Evolutionary conservation across 2,888 invertebrate genomes (phyloP).

Genomic region (Nycteola revayana): DNA sequence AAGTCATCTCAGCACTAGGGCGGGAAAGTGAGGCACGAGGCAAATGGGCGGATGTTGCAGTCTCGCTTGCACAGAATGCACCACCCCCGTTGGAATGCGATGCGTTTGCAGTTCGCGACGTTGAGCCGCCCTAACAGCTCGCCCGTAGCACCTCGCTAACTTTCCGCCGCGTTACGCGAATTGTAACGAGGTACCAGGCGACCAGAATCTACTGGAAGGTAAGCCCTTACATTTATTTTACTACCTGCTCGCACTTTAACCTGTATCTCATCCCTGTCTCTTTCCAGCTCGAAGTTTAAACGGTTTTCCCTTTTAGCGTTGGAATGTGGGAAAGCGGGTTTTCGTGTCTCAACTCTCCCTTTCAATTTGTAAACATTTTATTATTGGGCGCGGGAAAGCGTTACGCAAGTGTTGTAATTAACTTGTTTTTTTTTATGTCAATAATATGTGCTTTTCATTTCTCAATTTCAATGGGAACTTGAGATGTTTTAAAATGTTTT

Average conservation of each 20-base stretch:
- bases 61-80: slow-evolving; percentile 79
- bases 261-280: slow-evolving; percentile 47
- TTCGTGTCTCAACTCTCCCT: slow-evolving; percentile 77
- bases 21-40: slow-evolving; percentile 79
- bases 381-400: slow-evolving; percentile 42
- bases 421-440: no score
- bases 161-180: slow-evolving; percentile 64
- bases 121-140: slow-evolving; percentile 62
- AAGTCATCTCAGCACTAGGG: slow-evolving; percentile 66
- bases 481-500: not conserved
- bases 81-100: slow-evolving; percentile 67
- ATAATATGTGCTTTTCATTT: no score
- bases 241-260: slow-evolving; percentile 51
- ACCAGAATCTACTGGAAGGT: slow-evolving; percentile 64
- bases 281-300: slow-evolving; percentile 48
- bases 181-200: slow-evolving; percentile 78
- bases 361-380: slow-evolving; percentile 69
- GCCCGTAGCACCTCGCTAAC: slow-evolving; percentile 52
- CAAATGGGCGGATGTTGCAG: slow-evolving; percentile 75
- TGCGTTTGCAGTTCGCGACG: slow-evolving; percentile 70
- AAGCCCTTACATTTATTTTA: slow-evolving; percentile 67
- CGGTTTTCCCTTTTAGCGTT: slow-evolving; percentile 76
- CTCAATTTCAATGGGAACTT: no score
- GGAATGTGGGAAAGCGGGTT: slow-evolving; percentile 79
- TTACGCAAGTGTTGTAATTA: slow-evolving; percentile 7